These are phyloP conservation scores for Apostichopus californicus DNA, from an alignment of 35 echinoderm and acorn worm genomes.

Conservation along the genomic window DNA sequence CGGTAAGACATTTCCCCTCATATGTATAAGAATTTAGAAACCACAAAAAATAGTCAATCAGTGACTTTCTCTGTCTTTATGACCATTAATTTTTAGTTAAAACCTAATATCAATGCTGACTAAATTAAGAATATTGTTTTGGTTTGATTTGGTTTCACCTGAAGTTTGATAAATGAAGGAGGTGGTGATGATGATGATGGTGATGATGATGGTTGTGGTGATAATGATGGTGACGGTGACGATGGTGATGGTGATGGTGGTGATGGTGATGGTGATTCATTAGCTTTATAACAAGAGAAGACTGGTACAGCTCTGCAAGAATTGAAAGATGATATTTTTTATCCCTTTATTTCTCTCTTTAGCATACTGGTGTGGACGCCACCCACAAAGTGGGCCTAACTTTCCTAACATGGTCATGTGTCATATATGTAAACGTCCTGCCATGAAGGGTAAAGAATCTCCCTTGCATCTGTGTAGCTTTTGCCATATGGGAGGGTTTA, in stretches of 20 bases:
- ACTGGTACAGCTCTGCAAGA: too few relatives aligned
- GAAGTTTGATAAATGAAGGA: too few relatives aligned
- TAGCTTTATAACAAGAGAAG: too few relatives aligned
- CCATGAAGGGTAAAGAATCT: neutral
- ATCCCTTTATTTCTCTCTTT: neutral
- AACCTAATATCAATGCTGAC: too few relatives aligned
- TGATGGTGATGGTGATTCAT: too few relatives aligned
- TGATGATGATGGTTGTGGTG: neutral
- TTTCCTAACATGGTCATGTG: neutral
- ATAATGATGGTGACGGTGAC: neutral
- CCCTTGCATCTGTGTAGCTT: conserved; percentile 31
- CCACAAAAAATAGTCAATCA: too few relatives aligned
- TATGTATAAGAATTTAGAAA: too few relatives aligned
- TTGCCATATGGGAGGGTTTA: neutral
- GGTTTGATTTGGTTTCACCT: too few relatives aligned
- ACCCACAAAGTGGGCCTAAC: conserved; percentile 16
- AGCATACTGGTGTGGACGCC: conserved; percentile 48
- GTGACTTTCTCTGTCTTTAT: too few relatives aligned
- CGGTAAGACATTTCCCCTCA: conserved; percentile 15
- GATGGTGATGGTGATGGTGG: neutral
- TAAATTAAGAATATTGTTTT: too few relatives aligned
- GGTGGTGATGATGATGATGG: neutral
- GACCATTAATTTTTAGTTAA: too few relatives aligned
- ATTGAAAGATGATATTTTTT: too few relatives aligned
- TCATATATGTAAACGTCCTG: conserved; percentile 38